Evolutionary conservation across 2,888 invertebrate genomes (phyloP), one percentile per base, ranked within the genome.

Genomic region (Epinotia nisella): DNA sequence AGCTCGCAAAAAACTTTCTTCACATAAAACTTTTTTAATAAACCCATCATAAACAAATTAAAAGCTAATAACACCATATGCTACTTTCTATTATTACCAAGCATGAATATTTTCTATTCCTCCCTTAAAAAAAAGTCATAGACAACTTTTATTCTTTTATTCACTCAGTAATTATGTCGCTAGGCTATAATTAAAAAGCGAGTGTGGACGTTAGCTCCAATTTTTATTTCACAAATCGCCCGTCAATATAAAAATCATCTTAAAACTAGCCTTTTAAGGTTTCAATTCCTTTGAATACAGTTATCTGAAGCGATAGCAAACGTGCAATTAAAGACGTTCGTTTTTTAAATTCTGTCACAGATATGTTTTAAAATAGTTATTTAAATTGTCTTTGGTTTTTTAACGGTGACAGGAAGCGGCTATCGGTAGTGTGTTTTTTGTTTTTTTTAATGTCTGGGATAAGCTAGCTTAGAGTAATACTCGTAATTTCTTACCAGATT

Each of bases 81-180:
- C 67, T 60, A 67, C 72, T 64, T 73, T 73, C 69, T 69, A 69
- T 73, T 72, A 62, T 67, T 67, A 62, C 56, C 21, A 58, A 39
- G 68, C 24, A 67, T 67, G 51, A 79, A 80, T 78, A 78, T 74
- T 81, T 82, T 71, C 19, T 61, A 49, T 66, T 53, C 41, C 59
- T 75, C 64, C 71, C 76, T 71, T 74, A 70, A 81, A 81, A 81
- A 24, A 82, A 81, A 82, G 79, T 75, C 76, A 82, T 81, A 82
- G 80, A 79, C 79, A 79, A 79, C 76, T 74, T 80, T 77, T 74
- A 78, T 49, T 24, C 19, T 55, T 66, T 55, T 56, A 56, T 74
- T 74, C 77, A 78, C 79, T 79, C 75, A 77, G 86, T 84, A 89
- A 89, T 89, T 88, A 89, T 88, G 88, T 89, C 89, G 85, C 83